Base-by-base conservation (phyloP, 2,888 invertebrate genomes). In the Drosophila fungiperda region DNA sequence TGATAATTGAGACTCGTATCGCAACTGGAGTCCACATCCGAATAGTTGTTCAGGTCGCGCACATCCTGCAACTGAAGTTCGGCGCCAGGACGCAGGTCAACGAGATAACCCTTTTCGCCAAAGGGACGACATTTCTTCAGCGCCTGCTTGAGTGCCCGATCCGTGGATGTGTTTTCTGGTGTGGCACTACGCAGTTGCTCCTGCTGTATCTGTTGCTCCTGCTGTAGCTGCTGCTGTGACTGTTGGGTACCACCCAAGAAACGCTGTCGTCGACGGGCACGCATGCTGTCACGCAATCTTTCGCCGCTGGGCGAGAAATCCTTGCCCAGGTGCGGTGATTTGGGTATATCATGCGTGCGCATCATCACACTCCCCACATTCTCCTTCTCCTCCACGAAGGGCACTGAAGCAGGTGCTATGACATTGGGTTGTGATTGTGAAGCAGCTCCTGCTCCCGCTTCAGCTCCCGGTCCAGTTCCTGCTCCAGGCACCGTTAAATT, bases 231-330 rank as follows among this genome's bases (percentile, higher is more conserved):
- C 11, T 57, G 76, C 45, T 85, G 87, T 20, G 45, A 45, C 62
- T 92, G 92, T 38, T 55, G 55, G 12, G 55, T 38, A 38, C 55
- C 26, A 11, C 86, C 90, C 26, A 92, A 70, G 12, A 87, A 85
- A 1, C 91, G 84, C 36, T 92, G 92, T 0, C 93, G 91, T 0
- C 93, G 83, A 8, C 92, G 82, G 3, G 93, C 93, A 4, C 93
- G 87, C 80, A 93, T 92, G 70, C 93, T 93, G 68, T 93, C 93
- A 38, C 93, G 87, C 70, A 93, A 87, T 11, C 93, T 87, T 35
- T 93, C 93, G 6, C 93, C 93, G 36, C 91, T 93, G 0, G 93
- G 93, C 20, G 93, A 92, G 76, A 93, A 93, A 73, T 93, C 93
- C 73, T 93, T 93, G 23, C 93, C 92, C 55, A 93, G 77, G 70